phyloP scores from a whole-genome alignment of 2,888 invertebrate species.

The Agriopis leucophaearia region DNA sequence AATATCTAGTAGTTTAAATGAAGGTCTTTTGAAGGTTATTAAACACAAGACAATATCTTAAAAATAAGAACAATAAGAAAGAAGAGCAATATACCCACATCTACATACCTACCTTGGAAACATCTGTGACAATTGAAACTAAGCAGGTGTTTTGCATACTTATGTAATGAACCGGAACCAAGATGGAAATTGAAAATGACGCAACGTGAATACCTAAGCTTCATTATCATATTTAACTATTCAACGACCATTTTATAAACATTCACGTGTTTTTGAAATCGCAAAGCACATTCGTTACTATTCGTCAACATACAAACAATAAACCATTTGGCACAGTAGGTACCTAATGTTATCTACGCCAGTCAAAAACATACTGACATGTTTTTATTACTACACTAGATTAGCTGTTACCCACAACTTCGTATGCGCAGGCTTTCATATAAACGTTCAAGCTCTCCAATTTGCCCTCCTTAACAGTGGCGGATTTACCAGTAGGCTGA shows the following conservation, averaged over 20 bases:
- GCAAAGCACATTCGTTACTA: no score
- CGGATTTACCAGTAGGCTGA: no score
- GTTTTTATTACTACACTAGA: no score
- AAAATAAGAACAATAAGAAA: neutral
- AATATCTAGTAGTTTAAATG: neutral
- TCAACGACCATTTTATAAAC: slow-evolving; percentile 9
- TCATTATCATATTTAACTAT: slow-evolving; percentile 19
- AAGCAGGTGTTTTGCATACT: slow-evolving; percentile 22
- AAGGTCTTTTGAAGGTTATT: neutral
- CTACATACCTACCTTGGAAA: neutral
- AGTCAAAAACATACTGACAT: no score
- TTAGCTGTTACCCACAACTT: no score
- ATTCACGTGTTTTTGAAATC: slow-evolving; percentile 3
- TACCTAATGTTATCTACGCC: neutral
- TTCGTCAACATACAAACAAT: neutral
- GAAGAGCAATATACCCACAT: neutral
- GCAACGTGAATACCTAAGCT: slow-evolving; percentile 3
- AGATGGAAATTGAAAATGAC: slow-evolving; percentile 24
- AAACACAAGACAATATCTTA: neutral
- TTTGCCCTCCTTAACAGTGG: no score
- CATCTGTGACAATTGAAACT: slow-evolving; percentile 6
- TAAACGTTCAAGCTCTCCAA: no score
- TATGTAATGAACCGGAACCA: slow-evolving; percentile 31
- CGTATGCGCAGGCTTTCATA: no score
- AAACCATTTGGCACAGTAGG: neutral